Conservation (phyloP, 2,113 vertebrate species). For the Mus pahari region DNA sequence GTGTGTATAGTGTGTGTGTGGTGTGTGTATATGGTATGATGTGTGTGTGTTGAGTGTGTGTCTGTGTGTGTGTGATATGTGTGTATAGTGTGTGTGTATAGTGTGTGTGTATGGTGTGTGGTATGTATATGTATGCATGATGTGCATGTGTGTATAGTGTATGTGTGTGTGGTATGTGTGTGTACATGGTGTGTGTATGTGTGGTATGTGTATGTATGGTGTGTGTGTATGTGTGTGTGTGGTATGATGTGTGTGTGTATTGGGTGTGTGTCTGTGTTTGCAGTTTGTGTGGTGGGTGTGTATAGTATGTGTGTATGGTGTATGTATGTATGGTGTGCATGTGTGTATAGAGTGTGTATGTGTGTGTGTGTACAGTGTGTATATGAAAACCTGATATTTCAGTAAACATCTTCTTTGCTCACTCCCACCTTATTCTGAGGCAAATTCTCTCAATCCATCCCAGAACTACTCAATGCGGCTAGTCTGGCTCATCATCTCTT, state of each 20-base stretch:
- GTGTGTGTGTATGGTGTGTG: too few relatives aligned
- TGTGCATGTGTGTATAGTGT: not conserved
- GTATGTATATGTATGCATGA: too few relatives aligned
- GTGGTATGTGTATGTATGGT: not conserved
- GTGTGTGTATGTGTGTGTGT: too few relatives aligned
- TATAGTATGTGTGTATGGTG: too few relatives aligned
- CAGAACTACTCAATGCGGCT: not conserved
- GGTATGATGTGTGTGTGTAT: too few relatives aligned
- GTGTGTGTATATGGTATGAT: not conserved
- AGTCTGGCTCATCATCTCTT: not conserved
- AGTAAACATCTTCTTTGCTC: not conserved
- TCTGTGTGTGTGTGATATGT: not conserved
- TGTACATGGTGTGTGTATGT: not conserved
- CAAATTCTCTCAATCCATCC: not conserved
- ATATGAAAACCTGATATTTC: not conserved
- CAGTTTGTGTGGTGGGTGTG: too few relatives aligned
- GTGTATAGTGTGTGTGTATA: not conserved
- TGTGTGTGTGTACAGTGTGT: not conserved
- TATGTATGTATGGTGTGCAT: too few relatives aligned
- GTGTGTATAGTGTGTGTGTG: too few relatives aligned
- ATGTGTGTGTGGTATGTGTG: not conserved
- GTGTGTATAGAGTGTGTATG: not conserved
- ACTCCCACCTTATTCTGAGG: not conserved
- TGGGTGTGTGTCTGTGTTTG: too few relatives aligned
- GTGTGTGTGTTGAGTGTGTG: too few relatives aligned